A percentile compares a stretch with the other conserved stretches of the same genome.
Evolutionary conservation across 2,113 vertebrate genomes (phyloP).

Genomic region (Todiramphus chloris): DNA sequence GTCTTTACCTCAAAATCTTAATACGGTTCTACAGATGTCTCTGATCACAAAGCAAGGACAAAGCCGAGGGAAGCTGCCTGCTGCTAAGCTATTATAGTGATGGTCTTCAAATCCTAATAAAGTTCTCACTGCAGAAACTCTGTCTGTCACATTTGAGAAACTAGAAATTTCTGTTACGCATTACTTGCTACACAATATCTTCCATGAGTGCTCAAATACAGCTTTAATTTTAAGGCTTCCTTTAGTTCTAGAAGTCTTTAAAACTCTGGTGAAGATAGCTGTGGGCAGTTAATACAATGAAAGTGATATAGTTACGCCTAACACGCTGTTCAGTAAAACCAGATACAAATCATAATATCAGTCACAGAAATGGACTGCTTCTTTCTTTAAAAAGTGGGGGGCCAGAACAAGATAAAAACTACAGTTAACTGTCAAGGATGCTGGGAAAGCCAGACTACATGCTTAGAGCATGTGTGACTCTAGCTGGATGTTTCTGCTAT

Average conservation of each 20-base stretch:
- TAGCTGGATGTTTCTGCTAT: not conserved
- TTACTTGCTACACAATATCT: not conserved
- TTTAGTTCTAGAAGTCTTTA: not conserved
- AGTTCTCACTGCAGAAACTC: not conserved
- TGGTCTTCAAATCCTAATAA: not conserved
- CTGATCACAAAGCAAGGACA: not conserved
- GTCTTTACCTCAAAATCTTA: not conserved
- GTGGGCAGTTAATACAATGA: not conserved
- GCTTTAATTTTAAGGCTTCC: not conserved
- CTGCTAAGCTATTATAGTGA: not conserved
- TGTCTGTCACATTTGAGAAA: not conserved
- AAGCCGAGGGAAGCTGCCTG: not conserved
- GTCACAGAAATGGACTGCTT: not conserved
- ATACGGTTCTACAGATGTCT: not conserved
- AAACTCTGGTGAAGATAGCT: not conserved
- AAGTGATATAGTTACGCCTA: not conserved
- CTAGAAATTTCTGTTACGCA: not conserved
- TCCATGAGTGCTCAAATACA: not conserved
- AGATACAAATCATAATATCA: not conserved
- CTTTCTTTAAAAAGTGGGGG: not conserved
- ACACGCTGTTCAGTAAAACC: not conserved
- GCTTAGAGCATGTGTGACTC: not conserved
- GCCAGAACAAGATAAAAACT: not conserved
- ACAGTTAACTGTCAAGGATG: not conserved
- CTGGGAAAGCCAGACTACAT: not conserved